phyloP scores from a whole-genome alignment of 2,888 invertebrate genomes.

The Sepioteuthis lessoniana region DNA sequence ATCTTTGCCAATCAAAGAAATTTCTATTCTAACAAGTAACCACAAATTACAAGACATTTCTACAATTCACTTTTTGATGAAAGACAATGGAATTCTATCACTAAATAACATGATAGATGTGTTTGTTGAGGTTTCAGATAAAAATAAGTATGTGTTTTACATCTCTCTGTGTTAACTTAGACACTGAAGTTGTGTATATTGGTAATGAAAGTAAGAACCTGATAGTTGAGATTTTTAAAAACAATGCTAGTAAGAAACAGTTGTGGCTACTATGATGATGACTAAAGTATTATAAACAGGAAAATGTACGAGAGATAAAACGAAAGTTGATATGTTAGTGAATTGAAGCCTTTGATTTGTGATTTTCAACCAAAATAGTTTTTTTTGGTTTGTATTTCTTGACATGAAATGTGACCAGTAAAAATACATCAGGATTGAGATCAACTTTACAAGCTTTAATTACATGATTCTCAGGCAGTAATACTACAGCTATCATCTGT shows the following conservation, averaged over 20 bases:
- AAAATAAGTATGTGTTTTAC: neutral
- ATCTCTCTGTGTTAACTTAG: neutral
- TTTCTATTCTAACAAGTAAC: neutral
- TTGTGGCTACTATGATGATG: neutral
- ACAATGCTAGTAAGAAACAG: neutral
- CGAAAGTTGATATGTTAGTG: neutral
- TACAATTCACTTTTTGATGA: neutral
- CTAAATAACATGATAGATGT: neutral
- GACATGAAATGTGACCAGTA: neutral
- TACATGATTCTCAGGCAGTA: conserved; percentile 12
- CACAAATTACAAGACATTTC: neutral
- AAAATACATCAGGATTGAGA: neutral
- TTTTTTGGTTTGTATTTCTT: neutral
- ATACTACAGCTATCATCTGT: neutral
- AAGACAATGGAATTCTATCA: too few species aligned
- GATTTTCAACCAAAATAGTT: neutral
- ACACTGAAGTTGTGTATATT: neutral
- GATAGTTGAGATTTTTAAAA: neutral
- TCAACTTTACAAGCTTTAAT: neutral
- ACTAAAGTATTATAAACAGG: neutral
- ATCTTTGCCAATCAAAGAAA: neutral
- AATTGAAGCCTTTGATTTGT: neutral
- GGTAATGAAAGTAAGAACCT: neutral
- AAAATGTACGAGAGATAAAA: neutral
- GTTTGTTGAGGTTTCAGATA: neutral